These are phyloP conservation scores for Stercorarius parasiticus DNA, from an alignment of 2,113 vertebrate genomes.

Conservation along the genomic window DNA sequence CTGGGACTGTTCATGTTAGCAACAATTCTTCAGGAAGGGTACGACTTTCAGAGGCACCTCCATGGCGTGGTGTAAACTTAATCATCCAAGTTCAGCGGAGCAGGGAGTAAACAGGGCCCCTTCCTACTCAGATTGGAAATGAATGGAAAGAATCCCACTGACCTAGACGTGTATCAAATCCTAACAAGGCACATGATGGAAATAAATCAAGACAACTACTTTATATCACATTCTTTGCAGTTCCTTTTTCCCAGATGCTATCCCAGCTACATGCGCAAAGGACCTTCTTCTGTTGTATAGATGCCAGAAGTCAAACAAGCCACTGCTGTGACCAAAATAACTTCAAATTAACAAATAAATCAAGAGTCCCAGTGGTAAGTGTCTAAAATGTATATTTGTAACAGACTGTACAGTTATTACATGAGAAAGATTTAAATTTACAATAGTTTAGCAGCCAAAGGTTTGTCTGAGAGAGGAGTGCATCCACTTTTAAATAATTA, in stretches of 20 bases:
- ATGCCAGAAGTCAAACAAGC: background rate
- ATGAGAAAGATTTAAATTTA: background rate
- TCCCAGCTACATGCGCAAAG: background rate
- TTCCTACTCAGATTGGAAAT: background rate
- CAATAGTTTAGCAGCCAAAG: background rate
- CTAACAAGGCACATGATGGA: background rate
- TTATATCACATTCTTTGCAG: background rate
- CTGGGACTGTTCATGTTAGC: background rate
- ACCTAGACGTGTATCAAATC: background rate
- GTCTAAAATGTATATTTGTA: background rate
- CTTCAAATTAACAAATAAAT: background rate
- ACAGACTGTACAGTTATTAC: background rate
- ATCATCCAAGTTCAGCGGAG: background rate
- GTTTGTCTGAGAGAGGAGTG: background rate
- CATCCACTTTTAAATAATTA: background rate
- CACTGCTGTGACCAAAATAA: background rate
- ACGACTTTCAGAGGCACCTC: background rate
- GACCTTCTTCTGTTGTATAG: background rate
- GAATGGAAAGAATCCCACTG: background rate
- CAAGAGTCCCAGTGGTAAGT: background rate
- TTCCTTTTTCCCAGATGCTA: background rate
- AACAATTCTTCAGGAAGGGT: background rate
- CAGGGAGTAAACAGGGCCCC: background rate
- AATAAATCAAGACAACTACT: background rate
- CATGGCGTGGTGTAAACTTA: background rate